phyloP scores from a whole-genome alignment of 2,113 vertebrate species.

The Crocuta crocuta region DNA sequence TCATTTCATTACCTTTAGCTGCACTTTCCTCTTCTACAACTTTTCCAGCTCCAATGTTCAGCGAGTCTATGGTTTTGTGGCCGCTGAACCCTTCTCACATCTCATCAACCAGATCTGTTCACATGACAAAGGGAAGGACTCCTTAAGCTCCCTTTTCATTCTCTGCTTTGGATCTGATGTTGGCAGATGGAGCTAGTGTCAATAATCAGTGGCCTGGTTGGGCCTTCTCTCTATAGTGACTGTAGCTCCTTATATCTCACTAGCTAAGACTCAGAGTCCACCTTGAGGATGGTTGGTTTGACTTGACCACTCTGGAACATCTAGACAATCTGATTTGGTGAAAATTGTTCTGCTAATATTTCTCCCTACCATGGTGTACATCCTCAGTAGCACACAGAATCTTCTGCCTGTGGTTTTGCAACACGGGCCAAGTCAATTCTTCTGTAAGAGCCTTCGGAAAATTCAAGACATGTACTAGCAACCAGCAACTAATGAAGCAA shows the following conservation, averaged over 20 bases:
- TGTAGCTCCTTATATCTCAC: not conserved
- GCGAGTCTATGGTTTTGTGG: not conserved
- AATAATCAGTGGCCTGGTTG: not conserved
- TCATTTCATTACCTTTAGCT: conserved; percentile 60
- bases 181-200: not conserved
- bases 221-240: not conserved
- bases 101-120: not conserved
- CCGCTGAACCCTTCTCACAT: not conserved
- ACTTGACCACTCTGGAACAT: not conserved
- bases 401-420: not conserved
- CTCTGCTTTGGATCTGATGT: not conserved
- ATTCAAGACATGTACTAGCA: conserved; percentile 30
- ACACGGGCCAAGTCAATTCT: not conserved
- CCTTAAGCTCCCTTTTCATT: not conserved
- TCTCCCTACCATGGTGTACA: not conserved
- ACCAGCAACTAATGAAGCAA: conserved; percentile 55
- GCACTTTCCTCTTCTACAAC: conserved; percentile 61
- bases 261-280: not conserved
- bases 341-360: conserved; percentile 23
- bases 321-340: not conserved
- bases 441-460: conserved; percentile 42
- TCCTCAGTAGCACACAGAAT: not conserved
- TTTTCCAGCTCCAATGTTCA: conserved; percentile 66
- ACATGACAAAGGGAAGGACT: not conserved
- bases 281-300: not conserved